Conservation (phyloP, 2,113 vertebrate species). For the Pungitius pungitius region DNA sequence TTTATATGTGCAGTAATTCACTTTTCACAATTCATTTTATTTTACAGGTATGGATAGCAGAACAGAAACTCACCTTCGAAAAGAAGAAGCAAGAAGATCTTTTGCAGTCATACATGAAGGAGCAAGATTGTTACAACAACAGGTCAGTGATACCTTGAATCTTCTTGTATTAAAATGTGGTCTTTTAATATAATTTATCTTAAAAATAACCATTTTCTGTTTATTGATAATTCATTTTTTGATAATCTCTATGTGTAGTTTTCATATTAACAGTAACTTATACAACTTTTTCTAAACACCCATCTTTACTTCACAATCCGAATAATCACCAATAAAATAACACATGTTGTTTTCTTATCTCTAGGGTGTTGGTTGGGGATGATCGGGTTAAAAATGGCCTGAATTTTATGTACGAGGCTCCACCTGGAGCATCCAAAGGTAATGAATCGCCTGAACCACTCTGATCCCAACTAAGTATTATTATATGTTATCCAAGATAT, state of each 20-base stretch:
- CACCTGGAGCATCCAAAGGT: conserved; percentile 98
- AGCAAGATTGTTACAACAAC: conserved; percentile 98
- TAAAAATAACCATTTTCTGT: neutral
- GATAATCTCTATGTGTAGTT: neutral
- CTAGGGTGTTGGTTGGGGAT: conserved; percentile 96
- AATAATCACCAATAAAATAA: neutral
- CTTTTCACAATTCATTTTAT: neutral
- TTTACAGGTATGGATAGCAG: conserved; percentile 97
- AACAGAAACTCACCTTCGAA: conserved; percentile 97
- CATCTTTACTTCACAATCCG: neutral
- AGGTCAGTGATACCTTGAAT: conserved; percentile 79
- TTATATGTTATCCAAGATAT: neutral
- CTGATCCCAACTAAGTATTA: neutral
- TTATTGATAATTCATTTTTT: neutral
- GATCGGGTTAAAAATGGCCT: conserved; percentile 98
- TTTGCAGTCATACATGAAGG: conserved; percentile 97
- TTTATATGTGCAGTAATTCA: neutral
- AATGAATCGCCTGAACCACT: conserved; percentile 29
- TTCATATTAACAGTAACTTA: neutral
- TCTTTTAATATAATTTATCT: neutral
- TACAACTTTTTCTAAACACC: neutral
- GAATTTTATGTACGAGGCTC: conserved; percentile 99
- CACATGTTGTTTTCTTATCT: conserved; percentile 25
- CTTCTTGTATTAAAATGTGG: neutral
- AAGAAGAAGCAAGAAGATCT: conserved; percentile 98